Conservation (phyloP, 2,888 invertebrate genomes). For the Ennomos fuscantarius region DNA sequence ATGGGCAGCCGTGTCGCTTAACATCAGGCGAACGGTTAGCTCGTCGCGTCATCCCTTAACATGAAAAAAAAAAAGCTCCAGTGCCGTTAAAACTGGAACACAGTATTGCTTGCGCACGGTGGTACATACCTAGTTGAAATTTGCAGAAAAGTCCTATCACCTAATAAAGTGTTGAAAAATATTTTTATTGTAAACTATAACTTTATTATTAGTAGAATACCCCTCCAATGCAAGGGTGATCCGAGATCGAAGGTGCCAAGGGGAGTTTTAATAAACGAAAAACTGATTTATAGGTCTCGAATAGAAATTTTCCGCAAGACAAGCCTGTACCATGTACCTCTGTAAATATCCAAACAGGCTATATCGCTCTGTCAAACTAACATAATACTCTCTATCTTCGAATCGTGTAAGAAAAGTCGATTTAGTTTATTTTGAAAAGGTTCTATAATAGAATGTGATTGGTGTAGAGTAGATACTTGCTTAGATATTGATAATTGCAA, state of each 20-base stretch:
- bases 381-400: not conserved
- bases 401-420: not conserved
- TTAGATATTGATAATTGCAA: constrained; percentile 68
- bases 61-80: too few species aligned
- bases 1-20: too few species aligned
- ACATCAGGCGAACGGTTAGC: too few species aligned
- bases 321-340: constrained; percentile 22
- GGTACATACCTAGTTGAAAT: too few species aligned
- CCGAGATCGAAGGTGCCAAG: constrained; percentile 58
- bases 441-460: not conserved
- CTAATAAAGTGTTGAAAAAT: too few species aligned
- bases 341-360: not conserved
- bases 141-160: too few species aligned
- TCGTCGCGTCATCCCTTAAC: too few species aligned
- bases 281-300: constrained; percentile 76
- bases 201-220: constrained; percentile 21
- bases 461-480: constrained; percentile 34
- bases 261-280: constrained; percentile 75
- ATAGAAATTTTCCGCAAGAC: constrained; percentile 66
- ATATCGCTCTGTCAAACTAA: constrained; percentile 11
- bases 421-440: constrained; percentile 42
- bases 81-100: too few species aligned
- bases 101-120: too few species aligned
- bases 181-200: not conserved
- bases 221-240: constrained; percentile 43